phyloP scores from a whole-genome alignment of 2,113 vertebrate genomes.

The Strix aluco region DNA sequence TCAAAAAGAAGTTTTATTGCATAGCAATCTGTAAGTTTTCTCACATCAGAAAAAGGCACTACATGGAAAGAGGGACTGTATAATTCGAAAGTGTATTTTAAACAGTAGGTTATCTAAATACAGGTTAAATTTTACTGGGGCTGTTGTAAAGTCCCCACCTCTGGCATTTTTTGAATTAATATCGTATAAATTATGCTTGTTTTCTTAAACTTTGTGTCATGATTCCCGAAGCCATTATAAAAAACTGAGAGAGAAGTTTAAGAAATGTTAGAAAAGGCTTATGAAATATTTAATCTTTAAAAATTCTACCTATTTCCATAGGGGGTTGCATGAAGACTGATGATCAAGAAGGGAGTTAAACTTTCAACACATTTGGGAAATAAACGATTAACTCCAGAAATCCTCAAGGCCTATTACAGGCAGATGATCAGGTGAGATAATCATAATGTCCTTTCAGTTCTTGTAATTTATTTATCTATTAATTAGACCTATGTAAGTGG shows the following conservation, averaged over 20 bases:
- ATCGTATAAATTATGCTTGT: background rate
- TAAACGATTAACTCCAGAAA: slow-evolving; percentile 22
- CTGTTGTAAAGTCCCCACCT: background rate
- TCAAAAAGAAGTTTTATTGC: background rate
- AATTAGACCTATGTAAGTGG: slow-evolving; percentile 11
- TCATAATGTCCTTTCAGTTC: slow-evolving; percentile 5
- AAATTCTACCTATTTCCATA: background rate
- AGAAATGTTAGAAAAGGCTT: background rate
- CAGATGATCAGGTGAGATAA: slow-evolving; percentile 25
- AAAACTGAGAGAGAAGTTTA: background rate
- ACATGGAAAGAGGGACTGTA: background rate
- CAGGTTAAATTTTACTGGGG: background rate
- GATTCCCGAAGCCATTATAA: background rate
- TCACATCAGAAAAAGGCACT: background rate
- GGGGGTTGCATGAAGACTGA: background rate
- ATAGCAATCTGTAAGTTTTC: background rate
- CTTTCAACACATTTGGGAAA: slow-evolving; percentile 7
- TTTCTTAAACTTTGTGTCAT: background rate
- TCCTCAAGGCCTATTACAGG: background rate
- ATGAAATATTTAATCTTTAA: background rate
- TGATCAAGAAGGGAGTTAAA: background rate
- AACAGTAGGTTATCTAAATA: background rate
- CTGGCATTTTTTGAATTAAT: background rate
- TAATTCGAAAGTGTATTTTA: background rate
- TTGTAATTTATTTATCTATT: slow-evolving; percentile 43